phyloP scores from a whole-genome alignment of 2,888 invertebrate species.

The Dryococelus australis region DNA sequence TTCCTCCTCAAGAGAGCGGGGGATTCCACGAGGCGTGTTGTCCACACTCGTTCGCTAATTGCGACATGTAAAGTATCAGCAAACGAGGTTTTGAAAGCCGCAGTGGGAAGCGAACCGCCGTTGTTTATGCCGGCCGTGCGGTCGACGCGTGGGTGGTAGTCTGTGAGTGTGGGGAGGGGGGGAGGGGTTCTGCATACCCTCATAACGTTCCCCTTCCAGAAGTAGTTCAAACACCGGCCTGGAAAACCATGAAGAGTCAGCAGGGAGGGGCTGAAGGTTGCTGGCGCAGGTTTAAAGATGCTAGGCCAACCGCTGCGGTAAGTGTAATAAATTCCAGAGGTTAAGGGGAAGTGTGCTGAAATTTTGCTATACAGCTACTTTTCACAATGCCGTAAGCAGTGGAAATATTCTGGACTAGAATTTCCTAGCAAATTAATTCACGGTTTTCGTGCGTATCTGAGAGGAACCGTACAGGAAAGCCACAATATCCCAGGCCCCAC shows the following conservation, averaged over 20 bases:
- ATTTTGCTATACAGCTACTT: too few relatives aligned
- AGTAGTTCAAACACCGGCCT: not conserved
- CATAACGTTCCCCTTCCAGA: not conserved
- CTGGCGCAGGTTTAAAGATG: not conserved
- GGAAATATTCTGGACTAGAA: too few relatives aligned
- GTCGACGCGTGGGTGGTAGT: not conserved
- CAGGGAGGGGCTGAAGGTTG: not conserved
- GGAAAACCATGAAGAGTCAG: not conserved
- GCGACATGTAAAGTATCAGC: not conserved
- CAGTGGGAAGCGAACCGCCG: not conserved
- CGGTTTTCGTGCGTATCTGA: too few relatives aligned
- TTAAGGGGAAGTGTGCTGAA: too few relatives aligned
- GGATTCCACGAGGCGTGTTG: not conserved
- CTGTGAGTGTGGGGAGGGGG: not conserved
- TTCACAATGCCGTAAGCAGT: too few relatives aligned
- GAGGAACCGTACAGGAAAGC: too few relatives aligned
- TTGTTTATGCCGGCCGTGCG: not conserved
- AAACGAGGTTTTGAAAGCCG: not conserved
- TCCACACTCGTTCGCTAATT: not conserved
- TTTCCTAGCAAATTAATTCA: too few relatives aligned
- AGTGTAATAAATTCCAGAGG: not conserved
- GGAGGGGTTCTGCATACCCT: not conserved
- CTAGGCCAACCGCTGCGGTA: not conserved
- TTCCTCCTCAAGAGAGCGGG: too few relatives aligned
- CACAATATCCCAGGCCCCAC: too few relatives aligned